phyloP scores from a whole-genome alignment of 2,888 invertebrate species.

The Zygothrica quintamaculata region DNA sequence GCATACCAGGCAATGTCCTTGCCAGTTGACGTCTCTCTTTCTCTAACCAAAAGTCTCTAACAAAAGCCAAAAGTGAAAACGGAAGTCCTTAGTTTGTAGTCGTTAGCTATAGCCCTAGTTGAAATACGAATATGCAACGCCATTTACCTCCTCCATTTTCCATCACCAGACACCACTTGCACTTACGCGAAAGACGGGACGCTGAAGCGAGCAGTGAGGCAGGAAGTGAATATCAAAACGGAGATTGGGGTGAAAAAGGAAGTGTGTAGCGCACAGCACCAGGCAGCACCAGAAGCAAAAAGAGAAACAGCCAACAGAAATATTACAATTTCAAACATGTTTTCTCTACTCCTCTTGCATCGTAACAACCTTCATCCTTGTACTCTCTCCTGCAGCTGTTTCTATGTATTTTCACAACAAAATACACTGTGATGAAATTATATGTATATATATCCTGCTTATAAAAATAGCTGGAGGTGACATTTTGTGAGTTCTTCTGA shows the following conservation, averaged over 20 bases:
- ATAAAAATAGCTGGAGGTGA: too few relatives aligned
- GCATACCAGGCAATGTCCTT: conserved; percentile 68
- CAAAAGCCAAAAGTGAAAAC: conserved; percentile 41
- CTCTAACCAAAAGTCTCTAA: conserved; percentile 19
- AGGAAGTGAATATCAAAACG: not conserved
- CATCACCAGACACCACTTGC: conserved; percentile 30
- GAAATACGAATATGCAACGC: conserved; percentile 75
- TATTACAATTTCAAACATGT: conserved; percentile 60
- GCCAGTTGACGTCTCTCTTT: conserved; percentile 33
- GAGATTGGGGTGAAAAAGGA: not conserved
- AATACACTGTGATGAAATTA: conserved; percentile 34
- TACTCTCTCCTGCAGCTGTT: conserved; percentile 3
- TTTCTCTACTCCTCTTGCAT: conserved; percentile 29
- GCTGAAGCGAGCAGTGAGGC: too few relatives aligned
- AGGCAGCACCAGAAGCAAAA: conserved; percentile 7
- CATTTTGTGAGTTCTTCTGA: too few relatives aligned
- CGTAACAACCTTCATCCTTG: conserved; percentile 3
- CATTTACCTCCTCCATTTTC: conserved; percentile 21
- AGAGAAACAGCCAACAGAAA: conserved; percentile 35
- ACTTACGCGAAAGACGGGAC: too few relatives aligned
- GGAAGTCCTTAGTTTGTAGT: conserved; percentile 76
- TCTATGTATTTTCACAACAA: conserved; percentile 7
- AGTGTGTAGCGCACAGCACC: conserved; percentile 15
- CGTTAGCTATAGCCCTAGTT: conserved; percentile 39
- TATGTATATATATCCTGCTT: too few relatives aligned